Evolutionary conservation across 1,140 invertebrate genomes (phyloP), one percentile per base, ranked within the genome.

Genomic region (Delia radicum): DNA sequence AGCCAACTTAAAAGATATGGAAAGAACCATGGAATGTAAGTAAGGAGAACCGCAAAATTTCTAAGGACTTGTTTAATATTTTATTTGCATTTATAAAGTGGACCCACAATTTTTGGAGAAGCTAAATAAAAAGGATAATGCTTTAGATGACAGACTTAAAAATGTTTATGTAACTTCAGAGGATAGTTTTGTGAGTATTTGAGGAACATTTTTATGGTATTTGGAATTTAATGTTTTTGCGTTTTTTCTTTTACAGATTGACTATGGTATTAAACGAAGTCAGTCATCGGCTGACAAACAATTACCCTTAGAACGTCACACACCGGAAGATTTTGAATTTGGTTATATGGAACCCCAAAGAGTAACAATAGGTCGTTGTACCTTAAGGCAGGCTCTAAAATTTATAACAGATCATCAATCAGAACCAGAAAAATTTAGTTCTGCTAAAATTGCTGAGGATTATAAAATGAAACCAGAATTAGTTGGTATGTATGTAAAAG

Each of bases 111-210:
- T 91, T 55, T 86, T 90, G 74, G 86, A 90, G 48, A 89, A 89
- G 76, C 84, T 90, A 21, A 84, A 88, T 28, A 88, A 82, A 78
- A 93, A 93, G 81, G 87, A 93, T 84, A 48, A 77, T 24, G 78
- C 79, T 63, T 84, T 94, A 6, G 87, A 93, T 78, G 83, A 88
- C 24, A 86, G 89, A 79, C 87, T 94, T 61, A 93, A 91, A 85
- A 83, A 90, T 81, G 90, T 94, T 86, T 93, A 89, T 89, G 90
- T 94, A 82, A 89, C 88, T 24, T 93, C 92, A 1, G 73, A 87
- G 76, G 88, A 89, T 85, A 74, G 79, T 78, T 85, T 81, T 82
- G 84, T 85, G 78, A 74, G 82, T 82, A 79, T n/a, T 55, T 55
- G 18, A n/a, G 12, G 12, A n/a, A n/a, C n/a, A n/a, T n/a, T n/a